Conservation (phyloP, 1,140 invertebrate species). For the Brachionus sp. region DNA sequence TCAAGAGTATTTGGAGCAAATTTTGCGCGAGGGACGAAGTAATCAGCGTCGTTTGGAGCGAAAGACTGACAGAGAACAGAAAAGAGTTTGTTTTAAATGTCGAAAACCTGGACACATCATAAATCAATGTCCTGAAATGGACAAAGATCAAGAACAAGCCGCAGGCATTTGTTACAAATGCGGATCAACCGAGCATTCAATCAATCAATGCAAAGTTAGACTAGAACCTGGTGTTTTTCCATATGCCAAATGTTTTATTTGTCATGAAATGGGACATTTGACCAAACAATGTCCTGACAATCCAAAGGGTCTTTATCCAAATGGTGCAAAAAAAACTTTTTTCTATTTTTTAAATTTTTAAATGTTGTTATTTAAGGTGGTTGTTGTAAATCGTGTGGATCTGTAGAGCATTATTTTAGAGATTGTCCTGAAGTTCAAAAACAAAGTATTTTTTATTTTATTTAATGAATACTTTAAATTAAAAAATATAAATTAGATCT, state of each 20-base stretch:
- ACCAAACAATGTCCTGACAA: conserved; percentile 60
- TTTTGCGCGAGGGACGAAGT: conserved; percentile 23
- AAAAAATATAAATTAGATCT: not conserved
- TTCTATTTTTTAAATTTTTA: not conserved
- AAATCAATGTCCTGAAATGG: conserved; percentile 69
- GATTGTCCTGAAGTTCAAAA: conserved; percentile 67
- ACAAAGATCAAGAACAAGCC: conserved; percentile 59
- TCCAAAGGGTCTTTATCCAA: conserved; percentile 75
- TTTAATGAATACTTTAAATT: not conserved
- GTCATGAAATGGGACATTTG: conserved; percentile 59
- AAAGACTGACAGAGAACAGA: conserved; percentile 4
- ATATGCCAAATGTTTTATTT: conserved; percentile 69
- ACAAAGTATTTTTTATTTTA: conserved; percentile 26
- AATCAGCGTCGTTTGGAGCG: conserved; percentile 26
- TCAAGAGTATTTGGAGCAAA: conserved; percentile 39
- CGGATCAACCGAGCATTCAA: conserved; percentile 59
- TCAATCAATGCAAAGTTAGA: conserved; percentile 55
- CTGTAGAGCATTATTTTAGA: conserved; percentile 76
- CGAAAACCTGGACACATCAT: conserved; percentile 68
- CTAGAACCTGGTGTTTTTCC: conserved; percentile 64
- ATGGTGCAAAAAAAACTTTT: conserved; percentile 61
- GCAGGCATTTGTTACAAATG: conserved; percentile 61
- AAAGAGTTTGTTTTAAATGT: conserved; percentile 71
- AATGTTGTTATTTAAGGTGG: conserved; percentile 59
- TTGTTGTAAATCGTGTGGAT: conserved; percentile 74